Base-by-base conservation (phyloP, 92 coral and sea anemone species). In the Muricea muricata region DNA sequence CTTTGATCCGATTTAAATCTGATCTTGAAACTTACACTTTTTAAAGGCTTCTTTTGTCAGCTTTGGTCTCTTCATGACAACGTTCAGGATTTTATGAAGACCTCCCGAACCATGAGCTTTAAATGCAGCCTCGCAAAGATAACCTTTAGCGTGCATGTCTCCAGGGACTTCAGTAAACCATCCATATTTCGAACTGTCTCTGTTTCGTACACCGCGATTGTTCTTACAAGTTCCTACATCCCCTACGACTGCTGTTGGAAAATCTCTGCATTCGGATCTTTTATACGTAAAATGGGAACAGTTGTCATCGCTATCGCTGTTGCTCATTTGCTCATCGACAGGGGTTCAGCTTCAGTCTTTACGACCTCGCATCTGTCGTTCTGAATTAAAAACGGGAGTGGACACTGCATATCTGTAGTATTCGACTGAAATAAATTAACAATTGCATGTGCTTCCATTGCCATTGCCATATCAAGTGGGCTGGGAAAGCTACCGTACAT, bases 1-100 rank as follows among this genome's bases (percentile, higher is more conserved):
- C 29, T 58, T 58, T 24, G 75, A 4, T 80, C 29, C 24, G 42
- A 56, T n/a, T 57, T 67, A n/a, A 47, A 1, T 63, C 40, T 25
- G 32, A 30, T 52, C 56, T 48, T 48, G 56, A 18, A 48, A 48
- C 56, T 48, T 48, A 7, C 56, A 7, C 13, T 48, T 48, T 20
- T 48, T 48, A 48, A 48, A 80, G 1, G 79, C 79, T 34, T 80
- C 85, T n/a, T 61, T 80, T 79, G 17, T 28, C 0, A 80, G 75
- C 37, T 80, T 80, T 32, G 85, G 85, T 65, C 85, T 28, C 50
- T 80, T 80, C 85, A 80, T 80, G 1, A 65, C 61, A 15, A 6
- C 13, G 29, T 80, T 80, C 6, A 63, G 78, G 0, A 80, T 1
- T 40, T 80, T 65, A 30, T 80, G 85, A 20, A 52, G 20, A 23